A percentile compares a stretch with the other conserved stretches of the same genome.
phyloP scores from a whole-genome alignment of 2,888 invertebrate genomes.

The Tenthredo amoena region DNA sequence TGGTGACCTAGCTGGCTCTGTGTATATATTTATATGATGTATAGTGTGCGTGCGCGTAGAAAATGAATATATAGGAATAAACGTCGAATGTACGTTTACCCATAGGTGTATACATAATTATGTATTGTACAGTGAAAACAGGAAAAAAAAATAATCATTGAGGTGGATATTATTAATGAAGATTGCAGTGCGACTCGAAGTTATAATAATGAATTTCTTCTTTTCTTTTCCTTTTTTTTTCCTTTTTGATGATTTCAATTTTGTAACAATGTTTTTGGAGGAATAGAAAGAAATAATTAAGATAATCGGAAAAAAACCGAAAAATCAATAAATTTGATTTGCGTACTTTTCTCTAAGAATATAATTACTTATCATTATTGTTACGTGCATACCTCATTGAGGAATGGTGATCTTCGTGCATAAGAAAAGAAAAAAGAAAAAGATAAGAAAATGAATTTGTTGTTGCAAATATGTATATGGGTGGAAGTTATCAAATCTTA shows the following conservation, averaged over 20 bases:
- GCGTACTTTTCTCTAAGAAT: not conserved
- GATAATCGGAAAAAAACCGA: not conserved
- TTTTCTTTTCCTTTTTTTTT: not conserved
- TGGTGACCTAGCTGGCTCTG: not conserved
- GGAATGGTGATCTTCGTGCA: not conserved
- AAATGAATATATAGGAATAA: slow-evolving; percentile 2
- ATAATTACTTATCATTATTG: not conserved
- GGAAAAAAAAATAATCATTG: not conserved
- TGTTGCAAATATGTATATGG: not conserved
- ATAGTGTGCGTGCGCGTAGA: slow-evolving; percentile 7
- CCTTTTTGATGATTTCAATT: not conserved
- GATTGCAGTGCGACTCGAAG: not conserved
- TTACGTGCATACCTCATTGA: not conserved
- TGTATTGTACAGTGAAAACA: not conserved
- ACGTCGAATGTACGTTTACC: not conserved
- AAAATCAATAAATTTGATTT: not conserved
- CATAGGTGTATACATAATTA: slow-evolving; percentile 13
- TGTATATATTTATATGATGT: slow-evolving; percentile 19
- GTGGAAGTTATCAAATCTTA: not conserved
- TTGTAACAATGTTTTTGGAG: not conserved
- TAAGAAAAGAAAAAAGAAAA: not conserved
- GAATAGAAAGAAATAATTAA: not conserved
- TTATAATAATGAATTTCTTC: not conserved
- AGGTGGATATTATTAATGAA: not conserved
- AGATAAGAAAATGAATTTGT: not conserved